Evolutionary conservation across 2,113 vertebrate genomes (phyloP), one percentile per base, ranked within the genome.

Genomic region (Myotis yumanensis): DNA sequence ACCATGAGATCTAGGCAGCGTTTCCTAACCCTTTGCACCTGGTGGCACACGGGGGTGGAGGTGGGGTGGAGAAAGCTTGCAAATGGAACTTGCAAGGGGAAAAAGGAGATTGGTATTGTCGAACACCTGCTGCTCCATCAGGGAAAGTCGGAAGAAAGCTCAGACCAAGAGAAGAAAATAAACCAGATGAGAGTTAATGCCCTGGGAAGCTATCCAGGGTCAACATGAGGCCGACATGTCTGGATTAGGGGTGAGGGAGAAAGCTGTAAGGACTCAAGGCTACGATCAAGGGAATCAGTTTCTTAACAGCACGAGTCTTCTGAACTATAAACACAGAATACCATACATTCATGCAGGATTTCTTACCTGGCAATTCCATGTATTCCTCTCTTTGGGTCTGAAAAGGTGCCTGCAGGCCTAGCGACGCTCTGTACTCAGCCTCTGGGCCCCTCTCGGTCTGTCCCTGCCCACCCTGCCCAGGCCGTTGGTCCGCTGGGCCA

Each of bases 371-470:
- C 28, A 7, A 14, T 23, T 28, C 20, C 20, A 18, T 7, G 2
- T 3, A 32, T 5, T 57, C 73, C 43, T 69, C 35, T 62, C 1
- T 0, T 3, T 69, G 20, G 2, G 0, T 37, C 30, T 1, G 7
- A 35, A 71, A 51, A 46, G 64, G 18, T 0, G 4, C 48, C 77
- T 62, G 14, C 52, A 35, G 28, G 10, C 52, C 57, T 17, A 2
- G 69, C 1, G 10, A 23, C 0, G 9, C 64, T 23, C 75, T 2
- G 2, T 0, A 11, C 54, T 18, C 15, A 3, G 22, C 51, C 18
- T 71, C n/a, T 40, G 2, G 14, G 32, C 11, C 7, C 40, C 12
- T 43, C 71, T 7, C 3, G 9, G 40, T 8, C 54, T 25, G 23
- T 64, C 2, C 3, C 59, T 28, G 59, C 57, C 57, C 57, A 25